phyloP scores from a whole-genome alignment of 2,888 invertebrate species.

The Coenonympha arcania region DNA sequence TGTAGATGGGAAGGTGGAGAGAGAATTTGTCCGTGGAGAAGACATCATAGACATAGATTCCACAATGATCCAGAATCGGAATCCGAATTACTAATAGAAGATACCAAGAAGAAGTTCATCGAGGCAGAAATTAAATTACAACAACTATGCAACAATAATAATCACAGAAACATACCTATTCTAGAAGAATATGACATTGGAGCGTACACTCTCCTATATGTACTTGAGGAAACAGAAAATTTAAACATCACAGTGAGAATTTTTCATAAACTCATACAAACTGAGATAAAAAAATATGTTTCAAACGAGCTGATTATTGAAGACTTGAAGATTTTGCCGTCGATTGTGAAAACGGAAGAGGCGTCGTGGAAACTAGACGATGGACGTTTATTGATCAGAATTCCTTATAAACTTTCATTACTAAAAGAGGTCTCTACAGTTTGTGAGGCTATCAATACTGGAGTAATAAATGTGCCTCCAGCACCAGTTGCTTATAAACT shows the following conservation, averaged over 20 bases:
- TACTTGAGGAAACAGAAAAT: not conserved
- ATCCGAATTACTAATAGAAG: not conserved
- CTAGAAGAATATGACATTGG: conserved; percentile 5
- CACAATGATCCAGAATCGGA: not conserved
- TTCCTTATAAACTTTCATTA: conserved; percentile 1
- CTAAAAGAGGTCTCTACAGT: not conserved
- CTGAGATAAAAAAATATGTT: not conserved
- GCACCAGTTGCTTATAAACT: not conserved
- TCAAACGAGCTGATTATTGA: not conserved
- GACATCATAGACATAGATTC: not conserved
- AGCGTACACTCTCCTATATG: conserved; percentile 10
- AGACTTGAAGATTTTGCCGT: conserved; percentile 11
- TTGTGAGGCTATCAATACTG: not conserved
- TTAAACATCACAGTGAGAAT: conserved; percentile 5
- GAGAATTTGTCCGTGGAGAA: not conserved
- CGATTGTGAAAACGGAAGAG: not conserved
- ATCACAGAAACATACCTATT: not conserved
- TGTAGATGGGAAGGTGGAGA: not conserved
- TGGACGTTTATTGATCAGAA: not conserved
- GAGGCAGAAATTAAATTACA: not conserved
- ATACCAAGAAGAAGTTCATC: not conserved
- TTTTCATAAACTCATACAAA: not conserved
- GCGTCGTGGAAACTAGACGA: conserved; percentile 7
- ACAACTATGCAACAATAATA: not conserved
- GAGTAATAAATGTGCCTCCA: not conserved